Base-by-base conservation (phyloP, 2,888 invertebrate genomes). In the Deroplatys truncata region DNA sequence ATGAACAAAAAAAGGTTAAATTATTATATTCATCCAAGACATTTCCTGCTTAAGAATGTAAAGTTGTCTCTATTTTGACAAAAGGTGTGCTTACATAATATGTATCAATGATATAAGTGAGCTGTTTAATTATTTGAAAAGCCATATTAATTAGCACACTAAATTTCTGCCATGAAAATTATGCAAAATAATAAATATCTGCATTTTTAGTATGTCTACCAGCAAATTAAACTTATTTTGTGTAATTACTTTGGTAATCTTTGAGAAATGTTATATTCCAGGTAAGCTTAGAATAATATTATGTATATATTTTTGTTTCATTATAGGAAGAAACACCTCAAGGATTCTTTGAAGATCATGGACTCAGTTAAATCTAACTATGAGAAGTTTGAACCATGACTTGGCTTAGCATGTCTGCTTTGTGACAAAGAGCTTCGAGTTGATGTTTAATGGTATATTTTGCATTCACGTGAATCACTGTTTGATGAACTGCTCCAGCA, bases 311-410 rank as follows among this genome's bases (percentile, higher is more conserved):
- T 85, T 91, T 90, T 84, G 89, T 86, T 94, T 95, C 96, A 95
- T 97, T 97, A 93, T 96, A 99, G 99, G 99, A 99, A 95, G 99
- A 99, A 95, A 99, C 99, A 90, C 99, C 99, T 89, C 99, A 99
- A 95, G 99, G 99, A 92, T 99, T 99, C 95, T 99, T 99, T 94
- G 99, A 99, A 94, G 99, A 99, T 95, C 99, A 99, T 94, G 99
- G 99, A 91, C 96, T 99, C 92, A 98, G 98, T 92, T 98, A 97
- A 96, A 88, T 85, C 84, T n/a, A 86, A 56, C 5, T 43, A 43
- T 10, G 31, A n/a, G 15, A 72, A 89, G 83, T 72, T 82, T 90
- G 82, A 87, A 86, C 85, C 82, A 88, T 83, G 49, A 85, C 25
- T 43, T 28, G 43, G 56, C 87, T 82, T 84, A 49, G 83, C 56